Base-by-base conservation (phyloP, 2,888 invertebrate genomes). In the Lithophane ornitopus region DNA sequence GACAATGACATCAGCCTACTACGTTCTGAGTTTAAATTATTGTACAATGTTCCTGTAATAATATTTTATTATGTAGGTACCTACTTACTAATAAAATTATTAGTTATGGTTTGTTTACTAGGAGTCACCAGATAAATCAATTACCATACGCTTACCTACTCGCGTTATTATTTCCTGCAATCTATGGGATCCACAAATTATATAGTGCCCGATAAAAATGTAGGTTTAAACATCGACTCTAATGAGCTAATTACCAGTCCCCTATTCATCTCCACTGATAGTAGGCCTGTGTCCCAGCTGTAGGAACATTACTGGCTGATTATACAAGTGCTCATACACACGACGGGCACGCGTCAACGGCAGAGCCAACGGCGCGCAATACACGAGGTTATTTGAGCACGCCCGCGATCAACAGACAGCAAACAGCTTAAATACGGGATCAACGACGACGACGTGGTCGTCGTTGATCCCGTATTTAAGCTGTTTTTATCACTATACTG, bases 71-170 rank as follows among this genome's bases (percentile, higher is more conserved):
- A 34, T 3, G 34, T 34, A 34, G 4, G 34, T 34, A 34, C 34
- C 6, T 34, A 34, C 0, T 4, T 70, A 39, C 61, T 34, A 69
- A 66, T 70, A 56, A 69, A 16, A 54, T 46, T 26, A 44, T 82
- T 44, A 69, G 7, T 79, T 65, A 82, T 16, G 44, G 34, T 46
- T 78, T 78, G 52, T 82, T 69, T 68, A 75, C 62, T 46, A 56
- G 22, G 16, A 49, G 41, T 11, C 12, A 28, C 9, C 11, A 52
- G 52, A 71, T 73, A 39, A 46, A 79, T 54, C 26, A 49, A 19
- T 52, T 44, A 26, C 19, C 11, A 44, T 41, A 52, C 9, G 11
- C 61, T 76, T 49, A 49, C 49, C 12, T 34, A n/a, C 9, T 56
- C 1, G 7, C 26, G 14, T 26, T 56, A 56, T 56, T 26, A 26